Conservation (phyloP, 2,797 vertebrate genomes). For the Ctenopoma kingsleyae region DNA sequence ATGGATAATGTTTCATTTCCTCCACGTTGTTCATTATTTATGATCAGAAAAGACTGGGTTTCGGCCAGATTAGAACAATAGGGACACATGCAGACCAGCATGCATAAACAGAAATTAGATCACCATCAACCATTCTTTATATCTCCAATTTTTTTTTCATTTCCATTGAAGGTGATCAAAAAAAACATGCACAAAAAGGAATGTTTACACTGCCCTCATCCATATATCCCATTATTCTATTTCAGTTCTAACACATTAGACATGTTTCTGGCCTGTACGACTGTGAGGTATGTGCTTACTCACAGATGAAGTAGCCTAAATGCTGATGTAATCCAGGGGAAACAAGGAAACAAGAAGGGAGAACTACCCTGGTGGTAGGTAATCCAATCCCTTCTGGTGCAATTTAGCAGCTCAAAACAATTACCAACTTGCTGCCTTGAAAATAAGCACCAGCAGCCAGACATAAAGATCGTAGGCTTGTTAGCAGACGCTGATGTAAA, state of each 20-base stretch:
- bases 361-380: conserved; percentile 73
- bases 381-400: conserved; percentile 74
- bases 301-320: conserved; percentile 73
- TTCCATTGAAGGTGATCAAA: conserved; percentile 45
- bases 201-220: conserved; percentile 60
- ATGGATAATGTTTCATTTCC: conserved; percentile 72
- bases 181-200: conserved; percentile 61
- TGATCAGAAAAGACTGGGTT: conserved; percentile 61
- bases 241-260: conserved; percentile 51
- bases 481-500: conserved; percentile 49
- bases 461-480: conserved; percentile 41
- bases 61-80: conserved; percentile 58
- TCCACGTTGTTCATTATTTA: conserved; percentile 67
- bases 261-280: conserved; percentile 57
- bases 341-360: conserved; percentile 50
- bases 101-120: conserved; percentile 66
- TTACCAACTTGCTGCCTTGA: conserved; percentile 56
- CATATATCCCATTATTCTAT: conserved; percentile 52
- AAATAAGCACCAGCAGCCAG: conserved; percentile 54
- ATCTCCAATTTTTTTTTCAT: conserved; percentile 66
- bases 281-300: conserved; percentile 80
- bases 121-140: conserved; percentile 29
- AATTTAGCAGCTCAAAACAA: conserved; percentile 76
- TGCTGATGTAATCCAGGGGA: conserved; percentile 82
- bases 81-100: conserved; percentile 43